Conservation (phyloP, 2,888 invertebrate genomes). For the Zootermopsis nevadensis region DNA sequence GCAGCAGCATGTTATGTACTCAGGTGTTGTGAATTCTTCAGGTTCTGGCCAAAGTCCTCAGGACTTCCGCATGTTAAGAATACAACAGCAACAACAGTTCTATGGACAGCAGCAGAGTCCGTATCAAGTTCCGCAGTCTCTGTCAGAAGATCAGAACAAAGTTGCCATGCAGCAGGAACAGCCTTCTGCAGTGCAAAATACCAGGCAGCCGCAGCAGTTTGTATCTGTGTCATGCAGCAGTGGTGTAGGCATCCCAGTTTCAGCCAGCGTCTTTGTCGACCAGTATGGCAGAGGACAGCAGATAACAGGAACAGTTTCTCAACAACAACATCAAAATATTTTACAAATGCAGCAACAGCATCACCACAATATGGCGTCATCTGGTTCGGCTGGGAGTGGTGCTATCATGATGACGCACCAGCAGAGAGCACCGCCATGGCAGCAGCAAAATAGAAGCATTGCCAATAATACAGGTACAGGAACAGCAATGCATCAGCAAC, state of each 20-base stretch:
- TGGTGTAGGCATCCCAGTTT: not conserved
- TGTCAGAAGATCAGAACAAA: conserved; percentile 45
- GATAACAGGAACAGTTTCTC: conserved; percentile 53
- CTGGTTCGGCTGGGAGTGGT: conserved; percentile 51
- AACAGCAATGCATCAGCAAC: conserved; percentile 47
- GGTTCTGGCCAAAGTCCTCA: conserved; percentile 25
- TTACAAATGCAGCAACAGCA: conserved; percentile 59
- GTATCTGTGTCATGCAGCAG: conserved; percentile 29
- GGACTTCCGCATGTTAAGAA: conserved; percentile 42
- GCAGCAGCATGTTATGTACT: conserved; percentile 55
- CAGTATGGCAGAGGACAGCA: conserved; percentile 48
- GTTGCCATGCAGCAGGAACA: conserved; percentile 55
- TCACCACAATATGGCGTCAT: conserved; percentile 58
- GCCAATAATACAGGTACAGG: conserved; percentile 24
- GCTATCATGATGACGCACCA: conserved; percentile 53
- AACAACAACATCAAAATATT: conserved; percentile 58
- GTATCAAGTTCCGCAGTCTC: conserved; percentile 45
- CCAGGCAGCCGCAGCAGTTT: conserved; percentile 35
- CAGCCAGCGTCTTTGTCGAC: conserved; percentile 15
- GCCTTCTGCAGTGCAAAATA: conserved; percentile 53
- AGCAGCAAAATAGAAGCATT: conserved; percentile 20
- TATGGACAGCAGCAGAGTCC: conserved; percentile 47
- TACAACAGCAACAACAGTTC: conserved; percentile 52
- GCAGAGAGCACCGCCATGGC: conserved; percentile 52
- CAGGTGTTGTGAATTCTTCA: conserved; percentile 28